These are phyloP conservation scores for Cynopterus sphinx DNA, from an alignment of 2,797 vertebrate species.

Conservation along the genomic window DNA sequence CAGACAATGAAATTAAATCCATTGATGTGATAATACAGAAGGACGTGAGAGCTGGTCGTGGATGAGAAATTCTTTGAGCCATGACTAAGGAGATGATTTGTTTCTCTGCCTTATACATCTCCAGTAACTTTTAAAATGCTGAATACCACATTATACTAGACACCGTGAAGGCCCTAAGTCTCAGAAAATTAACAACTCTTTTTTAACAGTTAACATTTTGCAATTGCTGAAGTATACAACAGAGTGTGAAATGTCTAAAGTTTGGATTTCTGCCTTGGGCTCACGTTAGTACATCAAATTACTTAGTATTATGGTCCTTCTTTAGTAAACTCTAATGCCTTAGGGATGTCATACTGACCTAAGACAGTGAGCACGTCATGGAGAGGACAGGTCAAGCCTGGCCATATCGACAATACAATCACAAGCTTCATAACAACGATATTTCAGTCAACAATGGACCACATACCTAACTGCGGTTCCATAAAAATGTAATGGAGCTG, in stretches of 20 bases:
- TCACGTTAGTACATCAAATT: background rate
- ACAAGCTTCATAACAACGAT: background rate
- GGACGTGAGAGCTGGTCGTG: background rate
- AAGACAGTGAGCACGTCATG: background rate
- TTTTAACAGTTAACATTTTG: background rate
- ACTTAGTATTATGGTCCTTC: background rate
- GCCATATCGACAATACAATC: background rate
- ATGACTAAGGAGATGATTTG: conserved; percentile 29
- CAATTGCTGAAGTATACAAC: background rate
- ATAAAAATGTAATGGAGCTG: background rate
- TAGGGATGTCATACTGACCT: background rate
- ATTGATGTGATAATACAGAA: background rate
- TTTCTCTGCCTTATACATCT: conserved; percentile 30
- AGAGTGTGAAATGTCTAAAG: background rate
- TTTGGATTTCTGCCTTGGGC: background rate
- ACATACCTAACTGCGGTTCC: background rate
- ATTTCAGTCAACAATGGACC: background rate
- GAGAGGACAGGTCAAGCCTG: background rate
- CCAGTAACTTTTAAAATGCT: background rate
- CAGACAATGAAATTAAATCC: conserved; percentile 22
- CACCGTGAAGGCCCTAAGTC: background rate
- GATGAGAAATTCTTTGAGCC: conserved; percentile 41
- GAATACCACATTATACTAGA: background rate
- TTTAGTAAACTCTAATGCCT: background rate
- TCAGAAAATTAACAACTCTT: background rate